phyloP scores from a whole-genome alignment of 2,888 invertebrate genomes.

The Crossocerus cetratus region DNA sequence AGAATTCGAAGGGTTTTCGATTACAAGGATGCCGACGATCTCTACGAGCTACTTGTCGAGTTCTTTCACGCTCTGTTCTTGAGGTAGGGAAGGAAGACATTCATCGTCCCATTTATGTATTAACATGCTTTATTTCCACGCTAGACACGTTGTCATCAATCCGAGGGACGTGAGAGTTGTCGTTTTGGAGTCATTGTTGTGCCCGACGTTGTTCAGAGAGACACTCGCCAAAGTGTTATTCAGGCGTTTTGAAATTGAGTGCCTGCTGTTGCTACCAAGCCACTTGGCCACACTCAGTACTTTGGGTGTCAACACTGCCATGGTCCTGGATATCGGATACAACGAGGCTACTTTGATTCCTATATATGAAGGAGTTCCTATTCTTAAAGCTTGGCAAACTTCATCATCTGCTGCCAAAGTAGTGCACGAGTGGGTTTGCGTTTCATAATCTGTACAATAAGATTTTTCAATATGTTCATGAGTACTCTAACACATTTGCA shows the following conservation, averaged over 20 bases:
- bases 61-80: constrained; percentile 93
- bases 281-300: constrained; percentile 91
- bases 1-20: constrained; percentile 82
- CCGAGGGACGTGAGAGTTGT: constrained; percentile 96
- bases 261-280: constrained; percentile 88
- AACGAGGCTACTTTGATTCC: constrained; percentile 89
- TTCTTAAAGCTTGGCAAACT: constrained; percentile 90
- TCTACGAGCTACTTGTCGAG: constrained; percentile 91
- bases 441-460: background rate
- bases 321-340: constrained; percentile 94
- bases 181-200: constrained; percentile 92
- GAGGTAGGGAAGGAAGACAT: constrained; percentile 79
- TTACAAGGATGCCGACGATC: constrained; percentile 82
- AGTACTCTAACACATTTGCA: background rate
- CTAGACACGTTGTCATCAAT: constrained; percentile 90
- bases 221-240: constrained; percentile 95
- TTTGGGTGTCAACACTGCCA: constrained; percentile 87
- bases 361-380: constrained; percentile 91
- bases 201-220: constrained; percentile 89
- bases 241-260: constrained; percentile 91
- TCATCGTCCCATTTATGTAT: constrained; percentile 42
- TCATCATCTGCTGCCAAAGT: constrained; percentile 87
- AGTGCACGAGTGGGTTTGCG: constrained; percentile 81
- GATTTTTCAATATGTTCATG: background rate
- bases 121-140: background rate